Evolutionary conservation across 64 coral and sea anemone genomes (phyloP).

Genomic region (Porites australiensis): DNA sequence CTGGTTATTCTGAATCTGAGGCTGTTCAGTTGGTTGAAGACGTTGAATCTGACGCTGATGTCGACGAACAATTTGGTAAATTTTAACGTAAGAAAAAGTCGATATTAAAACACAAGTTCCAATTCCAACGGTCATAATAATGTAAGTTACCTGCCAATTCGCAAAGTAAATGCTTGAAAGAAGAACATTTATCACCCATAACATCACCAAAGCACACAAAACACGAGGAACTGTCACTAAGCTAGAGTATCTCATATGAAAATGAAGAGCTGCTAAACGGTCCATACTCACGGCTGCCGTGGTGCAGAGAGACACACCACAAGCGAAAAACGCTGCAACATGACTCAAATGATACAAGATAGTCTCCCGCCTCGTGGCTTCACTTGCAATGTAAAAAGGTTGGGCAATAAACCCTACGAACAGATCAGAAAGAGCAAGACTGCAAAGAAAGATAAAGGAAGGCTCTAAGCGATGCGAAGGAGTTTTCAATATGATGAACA

Average conservation of each 20-base stretch:
- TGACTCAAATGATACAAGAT: neutral
- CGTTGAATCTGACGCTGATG: neutral
- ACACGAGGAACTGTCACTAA: neutral
- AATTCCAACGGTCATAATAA: neutral
- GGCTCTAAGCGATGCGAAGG: neutral
- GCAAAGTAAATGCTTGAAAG: neutral
- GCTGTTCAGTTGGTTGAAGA: neutral
- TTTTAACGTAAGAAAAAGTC: neutral
- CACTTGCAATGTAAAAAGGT: constrained; percentile 42
- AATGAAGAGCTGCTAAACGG: constrained; percentile 26
- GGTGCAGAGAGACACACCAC: constrained; percentile 14
- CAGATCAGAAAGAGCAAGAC: constrained; percentile 38
- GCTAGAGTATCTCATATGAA: constrained; percentile 12
- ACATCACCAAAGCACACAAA: neutral
- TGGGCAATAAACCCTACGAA: constrained; percentile 44
- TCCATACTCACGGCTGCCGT: constrained; percentile 3
- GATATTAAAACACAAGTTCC: neutral
- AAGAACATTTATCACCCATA: neutral
- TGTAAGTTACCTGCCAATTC: neutral
- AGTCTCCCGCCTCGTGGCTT: neutral
- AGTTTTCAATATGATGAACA: constrained; percentile 1
- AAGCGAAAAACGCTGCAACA: neutral
- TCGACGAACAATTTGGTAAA: neutral
- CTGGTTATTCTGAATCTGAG: neutral
- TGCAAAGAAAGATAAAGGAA: constrained; percentile 35